Conservation (phyloP, 2,113 vertebrate species). For the Ameiurus melas region DNA sequence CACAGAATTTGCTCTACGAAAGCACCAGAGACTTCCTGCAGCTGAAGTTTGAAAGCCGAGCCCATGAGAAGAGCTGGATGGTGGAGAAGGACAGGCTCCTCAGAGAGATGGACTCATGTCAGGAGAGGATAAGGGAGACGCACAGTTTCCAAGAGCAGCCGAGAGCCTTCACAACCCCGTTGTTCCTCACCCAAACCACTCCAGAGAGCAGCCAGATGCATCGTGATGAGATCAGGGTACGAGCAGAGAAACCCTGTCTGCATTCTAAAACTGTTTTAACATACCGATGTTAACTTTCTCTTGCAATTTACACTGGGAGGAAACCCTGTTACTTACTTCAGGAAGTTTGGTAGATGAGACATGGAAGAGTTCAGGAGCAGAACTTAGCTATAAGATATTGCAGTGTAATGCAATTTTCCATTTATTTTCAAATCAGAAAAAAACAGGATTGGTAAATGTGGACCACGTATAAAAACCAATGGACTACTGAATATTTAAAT, state of each 20-base stretch:
- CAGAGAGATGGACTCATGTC: conserved; percentile 73
- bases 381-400: background rate
- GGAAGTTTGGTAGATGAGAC: background rate
- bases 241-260: background rate
- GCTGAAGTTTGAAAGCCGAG: conserved; percentile 82
- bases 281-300: background rate
- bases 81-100: conserved; percentile 87
- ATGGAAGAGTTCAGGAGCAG: background rate
- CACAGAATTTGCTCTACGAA: conserved; percentile 87
- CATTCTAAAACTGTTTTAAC: background rate
- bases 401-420: background rate
- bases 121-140: conserved; percentile 59
- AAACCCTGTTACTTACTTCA: no score
- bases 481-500: no score
- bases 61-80: conserved; percentile 90
- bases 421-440: background rate
- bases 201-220: conserved; percentile 63
- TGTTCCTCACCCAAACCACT: conserved; percentile 48
- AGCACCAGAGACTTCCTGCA: conserved; percentile 91
- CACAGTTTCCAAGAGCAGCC: conserved; percentile 43
- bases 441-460: background rate
- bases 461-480: no score
- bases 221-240: conserved; percentile 82
- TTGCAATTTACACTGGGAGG: background rate
- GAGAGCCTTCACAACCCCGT: conserved; percentile 38